Percentiles rank a stretch among this genome's conserved stretches.
Evolutionary conservation across 1,140 invertebrate species (phyloP).

Genomic region (Triops longicaudatus): DNA sequence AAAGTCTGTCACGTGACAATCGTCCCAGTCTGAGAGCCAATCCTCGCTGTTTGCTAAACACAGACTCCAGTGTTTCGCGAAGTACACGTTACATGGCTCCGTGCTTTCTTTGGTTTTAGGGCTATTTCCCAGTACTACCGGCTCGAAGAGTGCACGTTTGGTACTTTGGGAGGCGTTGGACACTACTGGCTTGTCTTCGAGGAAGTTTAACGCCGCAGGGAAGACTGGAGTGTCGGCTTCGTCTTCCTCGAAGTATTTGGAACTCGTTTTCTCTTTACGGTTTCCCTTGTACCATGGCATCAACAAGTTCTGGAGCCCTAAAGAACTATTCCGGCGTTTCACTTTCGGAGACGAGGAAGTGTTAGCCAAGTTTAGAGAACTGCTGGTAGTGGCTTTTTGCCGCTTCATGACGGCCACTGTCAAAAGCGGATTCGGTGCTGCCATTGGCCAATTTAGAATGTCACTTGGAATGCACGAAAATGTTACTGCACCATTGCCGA

Average conservation of each 20-base stretch:
- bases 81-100: too few species aligned
- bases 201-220: background rate
- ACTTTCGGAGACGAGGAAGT: background rate
- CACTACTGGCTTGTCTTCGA: background rate
- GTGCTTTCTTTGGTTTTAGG: background rate
- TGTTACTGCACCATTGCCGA: too few species aligned
- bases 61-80: background rate
- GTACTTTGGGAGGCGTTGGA: background rate
- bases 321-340: background rate
- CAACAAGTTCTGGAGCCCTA: background rate
- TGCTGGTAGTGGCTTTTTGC: background rate
- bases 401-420: background rate
- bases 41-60: background rate
- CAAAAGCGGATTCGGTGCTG: background rate
- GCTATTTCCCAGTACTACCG: background rate
- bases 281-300: background rate
- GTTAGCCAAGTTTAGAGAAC: background rate
- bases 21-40: background rate
- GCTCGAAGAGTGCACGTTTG: background rate
- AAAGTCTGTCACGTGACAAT: background rate
- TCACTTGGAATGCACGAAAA: background rate
- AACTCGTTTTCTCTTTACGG: background rate
- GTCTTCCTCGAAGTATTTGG: background rate
- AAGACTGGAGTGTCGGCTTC: background rate
- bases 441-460: background rate